phyloP scores from a whole-genome alignment of 2,888 invertebrate genomes.

The Xestia rhomboidea region DNA sequence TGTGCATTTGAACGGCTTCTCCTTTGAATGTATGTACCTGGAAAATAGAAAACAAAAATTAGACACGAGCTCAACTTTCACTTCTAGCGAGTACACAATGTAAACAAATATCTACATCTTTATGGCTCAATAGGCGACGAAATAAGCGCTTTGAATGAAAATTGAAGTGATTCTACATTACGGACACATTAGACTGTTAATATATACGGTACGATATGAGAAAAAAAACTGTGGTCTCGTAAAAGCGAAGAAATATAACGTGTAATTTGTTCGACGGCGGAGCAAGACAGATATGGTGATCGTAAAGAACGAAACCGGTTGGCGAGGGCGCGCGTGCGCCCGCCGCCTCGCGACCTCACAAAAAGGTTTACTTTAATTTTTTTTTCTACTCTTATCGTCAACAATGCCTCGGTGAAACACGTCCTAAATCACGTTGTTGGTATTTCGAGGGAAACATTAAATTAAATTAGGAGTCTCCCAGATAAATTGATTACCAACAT shows the following conservation, averaged over 20 bases:
- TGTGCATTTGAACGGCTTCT: slow-evolving; percentile 99
- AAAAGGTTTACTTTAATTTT: slow-evolving; percentile 89
- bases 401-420: slow-evolving; percentile 85
- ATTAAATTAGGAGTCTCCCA: slow-evolving; percentile 77
- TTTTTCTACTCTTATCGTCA: slow-evolving; percentile 85
- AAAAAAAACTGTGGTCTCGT: slow-evolving; percentile 86
- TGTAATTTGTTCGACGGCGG: slow-evolving; percentile 89
- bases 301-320: slow-evolving; percentile 90
- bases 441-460: slow-evolving; percentile 82
- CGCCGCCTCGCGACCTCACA: slow-evolving; percentile 88
- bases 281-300: slow-evolving; percentile 89
- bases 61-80: slow-evolving; percentile 76
- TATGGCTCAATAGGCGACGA: slow-evolving; percentile 77
- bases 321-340: slow-evolving; percentile 87
- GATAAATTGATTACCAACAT: slow-evolving; percentile 69
- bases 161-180: slow-evolving; percentile 80
- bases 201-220: slow-evolving; percentile 81
- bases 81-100: slow-evolving; percentile 73
- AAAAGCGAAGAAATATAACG: slow-evolving; percentile 90
- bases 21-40: slow-evolving; percentile 99
- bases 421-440: slow-evolving; percentile 85
- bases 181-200: slow-evolving; percentile 83
- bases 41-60: slow-evolving; percentile 82
- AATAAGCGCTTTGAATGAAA: slow-evolving; percentile 79
- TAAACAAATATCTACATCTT: slow-evolving; percentile 77